Base-by-base conservation (phyloP, 2,888 invertebrate species). In the Agrochola circellaris region DNA sequence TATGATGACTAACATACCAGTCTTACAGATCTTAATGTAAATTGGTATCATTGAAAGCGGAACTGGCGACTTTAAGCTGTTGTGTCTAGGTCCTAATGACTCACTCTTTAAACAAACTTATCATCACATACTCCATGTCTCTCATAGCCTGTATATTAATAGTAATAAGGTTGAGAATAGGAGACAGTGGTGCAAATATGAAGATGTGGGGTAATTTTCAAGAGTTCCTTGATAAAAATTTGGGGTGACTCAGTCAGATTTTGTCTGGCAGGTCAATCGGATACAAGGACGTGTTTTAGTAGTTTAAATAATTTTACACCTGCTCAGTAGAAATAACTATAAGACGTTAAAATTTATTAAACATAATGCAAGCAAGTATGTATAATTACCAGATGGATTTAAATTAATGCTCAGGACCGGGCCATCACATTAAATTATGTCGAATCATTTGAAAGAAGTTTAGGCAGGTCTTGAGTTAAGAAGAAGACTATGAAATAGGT, bases 41-140 rank as follows among this genome's bases (percentile, higher is more conserved):
- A 93, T 92, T 93, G 92, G 86, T 90, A 87, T 91, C 90, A 93
- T 93, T 91, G 91, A 88, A 90, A 91, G 87, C 93, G 93, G 93
- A 93, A 94, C 93, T 93, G 82, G 89, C 92, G 89, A 91, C 91
- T 93, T 93, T 91, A 91, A 81, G 66, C 80, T 82, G 86, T 84
- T 85, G 74, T 65, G 86, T 87, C 89, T 87, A 88, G 86, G 74
- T 61, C 11, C 62, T 30, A 23, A 30, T 89, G 88, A 88, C 42
- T 89, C 88, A 89, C 23, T 13, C 11, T n/a, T 64, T 23, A 5
- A 66, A 79, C 77, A 74, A 77, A 56, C 26, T 66, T 66, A 61
- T 54, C 45, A 1, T 0, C 20, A 61, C 17, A 26, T 17, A 23
- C 11, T 17, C 23, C n/a, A n/a, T 13, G 23, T 34, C 2, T 1